These are phyloP conservation scores for Psix sp. DNA, from an alignment of 1,140 invertebrate species.

Conservation along the genomic window DNA sequence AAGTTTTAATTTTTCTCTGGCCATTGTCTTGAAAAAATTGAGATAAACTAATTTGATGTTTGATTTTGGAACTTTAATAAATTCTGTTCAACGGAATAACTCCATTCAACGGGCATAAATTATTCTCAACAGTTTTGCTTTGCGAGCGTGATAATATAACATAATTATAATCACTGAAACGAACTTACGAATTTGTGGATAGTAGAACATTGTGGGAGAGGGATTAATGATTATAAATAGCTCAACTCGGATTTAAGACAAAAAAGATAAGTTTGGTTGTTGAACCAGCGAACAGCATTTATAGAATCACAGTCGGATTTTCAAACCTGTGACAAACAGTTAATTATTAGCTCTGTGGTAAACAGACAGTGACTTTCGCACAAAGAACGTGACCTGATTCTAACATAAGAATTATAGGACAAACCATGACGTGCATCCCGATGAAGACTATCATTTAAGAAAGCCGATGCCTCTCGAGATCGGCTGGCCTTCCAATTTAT, in stretches of 20 bases:
- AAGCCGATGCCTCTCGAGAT: no score
- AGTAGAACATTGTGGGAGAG: constrained; percentile 8
- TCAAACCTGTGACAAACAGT: constrained; percentile 16
- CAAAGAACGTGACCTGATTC: constrained; percentile 45
- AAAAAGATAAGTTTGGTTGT: no score
- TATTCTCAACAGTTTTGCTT: no score
- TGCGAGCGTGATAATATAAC: no score
- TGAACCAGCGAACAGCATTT: constrained; percentile 12
- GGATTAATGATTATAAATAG: constrained; percentile 35
- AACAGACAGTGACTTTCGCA: constrained; percentile 33
- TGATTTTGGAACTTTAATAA: no score
- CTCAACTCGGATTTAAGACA: constrained; percentile 1
- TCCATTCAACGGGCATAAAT: constrained; percentile 12
- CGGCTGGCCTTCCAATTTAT: no score
- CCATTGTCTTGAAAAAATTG: no score
- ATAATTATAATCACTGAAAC: background rate
- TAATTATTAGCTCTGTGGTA: constrained; percentile 47
- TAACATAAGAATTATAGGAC: constrained; percentile 36
- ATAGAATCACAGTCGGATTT: constrained; percentile 8
- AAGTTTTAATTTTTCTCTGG: no score
- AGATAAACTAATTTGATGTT: no score
- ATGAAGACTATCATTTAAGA: constrained; percentile 12
- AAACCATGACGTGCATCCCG: constrained; percentile 38
- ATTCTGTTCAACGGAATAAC: no score
- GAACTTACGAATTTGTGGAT: constrained; percentile 20